Evolutionary conservation across 2,113 vertebrate genomes (phyloP).

Genomic region (Platysteira castanea): DNA sequence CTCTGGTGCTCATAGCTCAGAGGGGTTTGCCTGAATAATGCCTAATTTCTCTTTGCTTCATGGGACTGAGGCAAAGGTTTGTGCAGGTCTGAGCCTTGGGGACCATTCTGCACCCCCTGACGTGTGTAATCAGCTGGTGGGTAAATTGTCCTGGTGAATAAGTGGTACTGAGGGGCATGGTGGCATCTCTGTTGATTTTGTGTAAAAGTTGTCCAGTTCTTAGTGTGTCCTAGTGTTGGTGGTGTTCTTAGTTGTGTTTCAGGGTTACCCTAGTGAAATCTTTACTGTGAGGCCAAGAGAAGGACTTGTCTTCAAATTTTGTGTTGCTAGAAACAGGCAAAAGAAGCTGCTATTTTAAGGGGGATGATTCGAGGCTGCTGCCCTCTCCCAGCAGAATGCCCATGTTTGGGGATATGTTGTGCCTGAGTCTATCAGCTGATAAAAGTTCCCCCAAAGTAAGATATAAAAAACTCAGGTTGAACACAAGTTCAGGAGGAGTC

Average conservation of each 20-base stretch:
- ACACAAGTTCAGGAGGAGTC: background rate
- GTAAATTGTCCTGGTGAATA: background rate
- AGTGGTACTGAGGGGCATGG: background rate
- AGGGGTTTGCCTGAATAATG: background rate
- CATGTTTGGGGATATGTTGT: slow-evolving; percentile 21
- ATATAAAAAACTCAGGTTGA: slow-evolving; percentile 36
- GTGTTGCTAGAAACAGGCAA: background rate
- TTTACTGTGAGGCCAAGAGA: background rate
- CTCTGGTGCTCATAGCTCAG: background rate
- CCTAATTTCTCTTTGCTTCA: background rate
- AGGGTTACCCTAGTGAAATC: background rate
- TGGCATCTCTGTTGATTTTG: background rate
- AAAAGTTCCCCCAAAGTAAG: background rate
- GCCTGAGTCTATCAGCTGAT: background rate
- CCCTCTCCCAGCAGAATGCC: background rate
- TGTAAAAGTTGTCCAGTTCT: background rate
- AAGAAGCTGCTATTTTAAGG: background rate
- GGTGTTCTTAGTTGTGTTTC: background rate
- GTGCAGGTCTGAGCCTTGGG: background rate
- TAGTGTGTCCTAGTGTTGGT: background rate
- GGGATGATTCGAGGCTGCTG: background rate
- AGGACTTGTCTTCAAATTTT: background rate
- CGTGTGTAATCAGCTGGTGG: background rate
- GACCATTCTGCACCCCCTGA: background rate
- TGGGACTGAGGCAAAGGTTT: background rate